Evolutionary conservation across 2,888 invertebrate genomes (phyloP), one percentile per base, ranked within the genome.

Genomic region (Beris morrisii): DNA sequence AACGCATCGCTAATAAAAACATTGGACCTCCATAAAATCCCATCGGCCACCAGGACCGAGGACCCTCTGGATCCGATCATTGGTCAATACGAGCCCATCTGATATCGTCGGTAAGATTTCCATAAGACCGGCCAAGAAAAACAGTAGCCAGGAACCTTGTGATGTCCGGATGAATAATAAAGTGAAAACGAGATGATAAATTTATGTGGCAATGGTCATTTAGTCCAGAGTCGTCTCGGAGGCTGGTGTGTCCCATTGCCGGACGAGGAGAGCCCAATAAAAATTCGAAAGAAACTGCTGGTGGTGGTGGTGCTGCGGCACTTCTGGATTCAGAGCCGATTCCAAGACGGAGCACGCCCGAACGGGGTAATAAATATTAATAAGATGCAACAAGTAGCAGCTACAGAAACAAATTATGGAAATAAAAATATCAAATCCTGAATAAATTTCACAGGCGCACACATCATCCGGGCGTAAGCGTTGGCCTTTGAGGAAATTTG

Each of bases 361-460:
- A 30, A 46, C 65, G 64, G 57, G 69, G 67, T 69, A 69, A 70
- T 69, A 70, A 70, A 70, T 70, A 70, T 70, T 70, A 70, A 70
- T 69, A 70, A 70, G 69, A 70, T 70, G 70, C 70, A 70, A 70
- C 70, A 70, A 70, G 70, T 70, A 70, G 64, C 64, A 68, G 65
- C 66, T 61, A 65, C 66, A 68, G 65, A 69, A 68, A 69, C 69
- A 70, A 70, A 69, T 70, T 70, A 70, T 70, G 70, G 69, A 69
- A 70, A 70, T 70, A 69, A 67, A 70, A 69, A 70, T 69, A 69
- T 69, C 69, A 70, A 70, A 70, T 70, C 70, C 70, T 70, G 70
- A 69, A 70, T 70, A 70, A 69, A 70, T 70, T 70, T 48, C 58
- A 43, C 44, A 53, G 38, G 38, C 50, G 38, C 50, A 43, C 38